Evolutionary conservation across 1,140 invertebrate genomes (phyloP).

Genomic region (Ceratina calcarata): DNA sequence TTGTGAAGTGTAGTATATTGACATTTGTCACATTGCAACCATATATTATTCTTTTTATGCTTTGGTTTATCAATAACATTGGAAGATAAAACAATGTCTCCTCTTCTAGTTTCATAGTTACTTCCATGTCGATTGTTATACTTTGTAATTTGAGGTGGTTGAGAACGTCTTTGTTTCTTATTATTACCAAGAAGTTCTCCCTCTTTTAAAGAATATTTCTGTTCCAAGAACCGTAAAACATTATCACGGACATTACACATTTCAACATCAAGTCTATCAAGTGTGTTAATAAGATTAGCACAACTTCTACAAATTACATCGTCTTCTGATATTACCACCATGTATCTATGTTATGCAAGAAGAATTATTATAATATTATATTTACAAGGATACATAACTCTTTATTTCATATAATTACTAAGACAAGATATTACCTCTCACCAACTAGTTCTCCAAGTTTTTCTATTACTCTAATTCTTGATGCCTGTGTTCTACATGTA

Average conservation of each 20-base stretch:
- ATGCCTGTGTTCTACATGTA: conserved; percentile 73
- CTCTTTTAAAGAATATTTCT: conserved; percentile 74
- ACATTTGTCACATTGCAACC: conserved; percentile 77
- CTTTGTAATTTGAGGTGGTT: conserved; percentile 64
- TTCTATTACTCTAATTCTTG: conserved; percentile 72
- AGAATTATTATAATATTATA: neutral
- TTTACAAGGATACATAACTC: neutral
- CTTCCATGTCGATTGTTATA: conserved; percentile 6
- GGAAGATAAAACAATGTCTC: conserved; percentile 43
- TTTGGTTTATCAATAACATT: conserved; percentile 40
- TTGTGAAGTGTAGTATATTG: conserved; percentile 74
- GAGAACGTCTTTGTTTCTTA: conserved; percentile 53
- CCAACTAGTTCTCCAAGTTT: conserved; percentile 78
- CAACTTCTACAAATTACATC: conserved; percentile 78
- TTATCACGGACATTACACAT: conserved; percentile 64
- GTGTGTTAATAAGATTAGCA: conserved; percentile 74
- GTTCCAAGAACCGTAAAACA: conserved; percentile 72
- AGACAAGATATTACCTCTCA: conserved; percentile 67
- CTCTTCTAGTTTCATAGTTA: conserved; percentile 56
- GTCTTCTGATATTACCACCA: conserved; percentile 78
- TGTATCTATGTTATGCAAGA: conserved; percentile 69
- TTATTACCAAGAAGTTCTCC: conserved; percentile 69
- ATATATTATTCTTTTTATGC: conserved; percentile 61
- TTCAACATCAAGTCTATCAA: conserved; percentile 75
- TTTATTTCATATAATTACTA: conserved; percentile 1